phyloP scores from a whole-genome alignment of 2,797 vertebrate species.

The Chanos chanos region DNA sequence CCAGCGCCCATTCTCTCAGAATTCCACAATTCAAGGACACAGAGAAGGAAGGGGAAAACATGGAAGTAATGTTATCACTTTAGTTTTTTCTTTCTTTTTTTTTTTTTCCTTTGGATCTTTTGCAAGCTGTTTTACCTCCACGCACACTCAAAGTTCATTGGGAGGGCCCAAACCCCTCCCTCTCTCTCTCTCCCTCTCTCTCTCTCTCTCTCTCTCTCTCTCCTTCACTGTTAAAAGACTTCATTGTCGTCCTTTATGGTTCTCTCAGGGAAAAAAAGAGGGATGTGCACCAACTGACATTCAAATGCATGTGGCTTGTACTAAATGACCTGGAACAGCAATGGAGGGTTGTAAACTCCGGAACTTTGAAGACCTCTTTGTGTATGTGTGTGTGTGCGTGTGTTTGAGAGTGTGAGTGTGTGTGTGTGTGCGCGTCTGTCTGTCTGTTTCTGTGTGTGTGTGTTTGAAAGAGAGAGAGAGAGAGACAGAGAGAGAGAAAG shows the following conservation, averaged over 20 bases:
- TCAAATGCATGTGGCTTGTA: slow-evolving; percentile 65
- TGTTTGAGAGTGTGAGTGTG: too few species aligned
- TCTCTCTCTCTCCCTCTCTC: not conserved
- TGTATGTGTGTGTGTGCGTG: too few species aligned
- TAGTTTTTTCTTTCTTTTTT: not conserved
- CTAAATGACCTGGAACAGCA: slow-evolving; percentile 65
- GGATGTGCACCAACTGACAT: slow-evolving; percentile 66
- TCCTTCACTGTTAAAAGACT: slow-evolving; percentile 51
- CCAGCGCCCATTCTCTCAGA: too few species aligned
- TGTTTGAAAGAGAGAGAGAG: not conserved
- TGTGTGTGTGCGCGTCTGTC: too few species aligned
- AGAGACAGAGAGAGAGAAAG: not conserved
- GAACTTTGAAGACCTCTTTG: slow-evolving; percentile 50
- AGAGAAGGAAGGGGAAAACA: too few species aligned
- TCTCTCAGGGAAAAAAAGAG: slow-evolving; percentile 59
- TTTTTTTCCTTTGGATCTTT: not conserved
- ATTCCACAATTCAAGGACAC: not conserved
- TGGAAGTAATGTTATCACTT: too few species aligned
- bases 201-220: slow-evolving; percentile 8
- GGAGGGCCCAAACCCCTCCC: too few species aligned
- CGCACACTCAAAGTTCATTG: too few species aligned
- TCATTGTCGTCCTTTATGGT: slow-evolving; percentile 65
- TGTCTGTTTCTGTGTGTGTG: not conserved
- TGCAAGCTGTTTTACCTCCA: too few species aligned
- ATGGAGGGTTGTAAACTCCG: slow-evolving; percentile 63